Evolutionary conservation across 1,140 invertebrate species (phyloP), one percentile per base, ranked within the genome.

Genomic region (Megalonaias nervosa): DNA sequence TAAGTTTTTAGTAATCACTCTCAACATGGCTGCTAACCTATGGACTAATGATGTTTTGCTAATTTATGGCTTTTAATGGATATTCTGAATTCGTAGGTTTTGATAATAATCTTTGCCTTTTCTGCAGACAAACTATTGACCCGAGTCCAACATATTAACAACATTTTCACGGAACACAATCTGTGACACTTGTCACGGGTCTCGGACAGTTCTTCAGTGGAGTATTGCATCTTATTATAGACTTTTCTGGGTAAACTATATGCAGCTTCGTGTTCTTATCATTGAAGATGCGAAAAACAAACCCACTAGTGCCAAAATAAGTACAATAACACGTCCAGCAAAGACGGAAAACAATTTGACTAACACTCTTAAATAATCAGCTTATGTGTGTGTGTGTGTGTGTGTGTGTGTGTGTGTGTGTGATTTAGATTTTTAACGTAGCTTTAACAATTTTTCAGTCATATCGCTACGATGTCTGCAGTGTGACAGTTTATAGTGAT

Each of bases 101-200:
- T 57, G 59, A 58, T 58, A 21, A 21, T 67, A 31, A 17, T 23
- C n/a, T 15, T 16, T 21, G 0, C n/a, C 19, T 17, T 48, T 66
- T 5, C 19, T 23, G 14, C 31, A 31, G 31, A 31, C 31, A 31
- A 21, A 1, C 13, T 72, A 48, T 16, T 55, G 5, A 55, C 23
- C 17, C 19, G 71, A 57, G 11, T 31, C 21, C 57, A 26, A 23
- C 3, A 71, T 61, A 71, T 57, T 56, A 31, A 70, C 71, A 23
- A 76, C 60, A 71, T 74, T 64, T 0, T 21, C 26, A 23, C 72
- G 17, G 57, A 71, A 75, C 74, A 23, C 4, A 65, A 13, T 66
- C 69, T 12, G 16, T 58, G n/a, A 78, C 80, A 84, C 1, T 65
- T 21, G 16, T 55, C 58, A 72, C 80, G 81, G 17, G 65, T 31